A percentile compares a stretch with the other conserved stretches of the same genome.
phyloP scores from a whole-genome alignment of 2,113 vertebrate species.

The Nettapus auritus region DNA sequence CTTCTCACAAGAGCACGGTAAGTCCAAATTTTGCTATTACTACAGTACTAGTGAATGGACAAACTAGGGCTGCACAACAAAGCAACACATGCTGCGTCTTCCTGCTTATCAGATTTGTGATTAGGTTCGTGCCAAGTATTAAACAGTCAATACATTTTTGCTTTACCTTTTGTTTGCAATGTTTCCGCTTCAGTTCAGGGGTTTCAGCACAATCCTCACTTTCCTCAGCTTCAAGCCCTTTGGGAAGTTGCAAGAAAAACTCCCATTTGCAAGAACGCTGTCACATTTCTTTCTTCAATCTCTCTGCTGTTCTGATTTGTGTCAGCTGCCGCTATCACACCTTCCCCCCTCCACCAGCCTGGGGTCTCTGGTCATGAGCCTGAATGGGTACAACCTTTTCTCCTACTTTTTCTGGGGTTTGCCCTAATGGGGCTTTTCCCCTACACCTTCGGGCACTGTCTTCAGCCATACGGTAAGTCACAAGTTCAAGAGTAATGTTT shows the following conservation, averaged over 20 bases:
- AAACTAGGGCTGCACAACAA: neutral
- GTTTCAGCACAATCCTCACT: neutral
- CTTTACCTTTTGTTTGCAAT: neutral
- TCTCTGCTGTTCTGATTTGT: neutral
- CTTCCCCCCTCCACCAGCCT: no score
- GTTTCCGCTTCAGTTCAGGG: neutral
- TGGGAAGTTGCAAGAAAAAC: neutral
- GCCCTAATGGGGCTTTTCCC: neutral
- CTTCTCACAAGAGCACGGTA: neutral
- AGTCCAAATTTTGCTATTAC: neutral
- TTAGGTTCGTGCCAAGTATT: neutral
- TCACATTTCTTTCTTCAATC: neutral
- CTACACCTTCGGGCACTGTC: neutral
- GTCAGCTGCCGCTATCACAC: neutral
- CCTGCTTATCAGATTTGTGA: neutral
- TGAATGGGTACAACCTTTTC: neutral
- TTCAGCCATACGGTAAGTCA: neutral
- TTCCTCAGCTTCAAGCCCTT: neutral
- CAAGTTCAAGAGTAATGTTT: neutral
- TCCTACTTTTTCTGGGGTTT: neutral
- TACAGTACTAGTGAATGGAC: neutral
- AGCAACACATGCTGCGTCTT: fast-evolving
- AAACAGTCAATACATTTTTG: neutral
- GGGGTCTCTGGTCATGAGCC: neutral
- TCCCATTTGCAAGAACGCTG: neutral